Evolutionary conservation across 2,888 invertebrate genomes (phyloP), one percentile per base, ranked within the genome.

Genomic region (Blastobasis adustella): DNA sequence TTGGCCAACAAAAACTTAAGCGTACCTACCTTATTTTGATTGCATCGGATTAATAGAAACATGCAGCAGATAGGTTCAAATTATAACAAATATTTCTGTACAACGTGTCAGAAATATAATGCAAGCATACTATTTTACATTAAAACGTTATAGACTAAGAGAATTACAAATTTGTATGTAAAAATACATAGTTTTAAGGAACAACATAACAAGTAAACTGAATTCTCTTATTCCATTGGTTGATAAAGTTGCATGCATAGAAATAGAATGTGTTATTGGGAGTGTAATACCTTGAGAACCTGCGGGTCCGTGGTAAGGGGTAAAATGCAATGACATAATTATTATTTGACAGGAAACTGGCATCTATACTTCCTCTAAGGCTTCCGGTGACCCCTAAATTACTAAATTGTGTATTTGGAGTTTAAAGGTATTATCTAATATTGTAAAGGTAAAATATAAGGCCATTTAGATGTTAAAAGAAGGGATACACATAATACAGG

Each of bases 231-330:
- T 67, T 69, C 66, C 71, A 73, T 68, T 60, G 53, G 47, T 38
- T 60, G 54, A 57, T 62, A 62, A 57, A 78, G 72, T 62, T 58
- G 63, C 88, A 88, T 88, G 87, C 88, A 82, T 68, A 82, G 80
- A 82, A 79, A 71, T 70, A 83, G 80, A 79, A 70, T 79, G 80
- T 84, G 75, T 84, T 84, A 86, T 80, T 79, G 84, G 86, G 86
- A 86, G 67, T 82, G 72, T 82, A 86, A 82, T 88, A 90, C 90
- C 90, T 90, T 90, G 83, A 90, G 90, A 88, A 90, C 90, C 90
- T 90, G 89, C 84, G 70, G 87, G 83, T 89, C 89, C 89, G 62
- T 79, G 85, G 85, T 86, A 71, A 82, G 77, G 81, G 85, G 76
- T 84, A 76, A 85, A 88, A 88, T 84, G 87, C 83, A 87, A 87